Conservation (phyloP, 2,113 vertebrate species). For the Ammodytes marinus region DNA sequence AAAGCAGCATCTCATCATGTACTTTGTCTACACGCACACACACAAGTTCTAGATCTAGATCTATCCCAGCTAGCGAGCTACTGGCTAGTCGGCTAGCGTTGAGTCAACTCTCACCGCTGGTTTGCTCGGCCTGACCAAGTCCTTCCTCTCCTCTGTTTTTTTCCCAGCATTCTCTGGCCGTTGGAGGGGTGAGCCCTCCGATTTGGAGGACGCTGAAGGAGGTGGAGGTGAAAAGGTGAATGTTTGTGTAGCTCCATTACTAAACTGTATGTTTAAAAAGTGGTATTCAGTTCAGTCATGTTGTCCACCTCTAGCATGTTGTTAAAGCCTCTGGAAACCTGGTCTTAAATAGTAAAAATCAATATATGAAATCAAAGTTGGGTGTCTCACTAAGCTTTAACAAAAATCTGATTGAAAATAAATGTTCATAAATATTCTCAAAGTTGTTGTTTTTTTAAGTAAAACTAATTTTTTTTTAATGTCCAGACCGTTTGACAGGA, state of each 20-base stretch:
- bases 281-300: not conserved
- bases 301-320: slow-evolving; percentile 12
- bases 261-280: not conserved
- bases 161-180: slow-evolving; percentile 91
- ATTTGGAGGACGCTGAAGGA: slow-evolving; percentile 93
- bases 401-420: too few species aligned
- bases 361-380: too few species aligned
- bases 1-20: too few species aligned
- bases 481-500: too few species aligned
- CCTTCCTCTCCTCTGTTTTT: slow-evolving; percentile 94
- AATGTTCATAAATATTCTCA: too few species aligned
- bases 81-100: slow-evolving; percentile 35
- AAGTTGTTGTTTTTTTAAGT: too few species aligned
- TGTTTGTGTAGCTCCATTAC: not conserved
- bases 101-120: slow-evolving; percentile 89
- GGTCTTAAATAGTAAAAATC: too few species aligned
- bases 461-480: too few species aligned
- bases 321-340: not conserved
- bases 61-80: slow-evolving; percentile 54
- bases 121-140: slow-evolving; percentile 89
- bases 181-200: slow-evolving; percentile 93
- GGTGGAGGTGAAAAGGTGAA: slow-evolving; percentile 50
- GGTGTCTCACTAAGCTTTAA: too few species aligned
- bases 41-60: slow-evolving; percentile 32
- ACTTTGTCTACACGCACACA: slow-evolving; percentile 22